A percentile compares a stretch with the other conserved stretches of the same genome.
phyloP scores from a whole-genome alignment of 2,113 vertebrate genomes.

The Corvus cornix region DNA sequence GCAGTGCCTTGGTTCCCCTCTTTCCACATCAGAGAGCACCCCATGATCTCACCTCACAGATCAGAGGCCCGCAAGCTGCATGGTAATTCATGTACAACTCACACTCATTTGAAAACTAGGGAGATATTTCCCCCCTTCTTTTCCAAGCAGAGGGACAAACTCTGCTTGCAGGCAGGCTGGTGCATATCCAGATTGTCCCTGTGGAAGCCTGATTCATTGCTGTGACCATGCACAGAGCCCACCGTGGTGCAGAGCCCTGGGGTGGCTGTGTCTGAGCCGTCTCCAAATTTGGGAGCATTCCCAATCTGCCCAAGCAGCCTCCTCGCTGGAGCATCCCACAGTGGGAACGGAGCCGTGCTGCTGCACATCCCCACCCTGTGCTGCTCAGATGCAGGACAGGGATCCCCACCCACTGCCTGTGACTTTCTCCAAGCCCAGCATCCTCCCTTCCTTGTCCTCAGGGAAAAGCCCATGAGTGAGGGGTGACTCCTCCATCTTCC shows the following conservation, averaged over 20 bases:
- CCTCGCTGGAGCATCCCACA: rapidly evolving
- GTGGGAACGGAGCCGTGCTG: rapidly evolving
- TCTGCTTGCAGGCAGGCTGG: not conserved
- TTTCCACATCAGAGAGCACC: not conserved
- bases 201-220: not conserved
- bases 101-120: not conserved
- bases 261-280: not conserved
- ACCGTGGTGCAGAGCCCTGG: not conserved
- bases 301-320: rapidly evolving
- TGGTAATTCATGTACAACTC: not conserved
- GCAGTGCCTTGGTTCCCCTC: not conserved
- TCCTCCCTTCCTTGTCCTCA: not conserved
- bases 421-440: not conserved
- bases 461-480: not conserved
- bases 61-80: rapidly evolving
- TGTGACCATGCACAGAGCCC: not conserved
- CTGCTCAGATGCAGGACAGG: not conserved
- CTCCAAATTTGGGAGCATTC: rapidly evolving
- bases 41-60: not conserved
- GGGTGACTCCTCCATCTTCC: not conserved
- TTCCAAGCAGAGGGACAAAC: not conserved
- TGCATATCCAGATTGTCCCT: not conserved
- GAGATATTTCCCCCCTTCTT: not conserved
- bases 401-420: rapidly evolving
- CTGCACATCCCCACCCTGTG: not conserved